Evolutionary conservation across 2,888 invertebrate species (phyloP), one percentile per base, ranked within the genome.

Genomic region (Girardia tigrina): DNA sequence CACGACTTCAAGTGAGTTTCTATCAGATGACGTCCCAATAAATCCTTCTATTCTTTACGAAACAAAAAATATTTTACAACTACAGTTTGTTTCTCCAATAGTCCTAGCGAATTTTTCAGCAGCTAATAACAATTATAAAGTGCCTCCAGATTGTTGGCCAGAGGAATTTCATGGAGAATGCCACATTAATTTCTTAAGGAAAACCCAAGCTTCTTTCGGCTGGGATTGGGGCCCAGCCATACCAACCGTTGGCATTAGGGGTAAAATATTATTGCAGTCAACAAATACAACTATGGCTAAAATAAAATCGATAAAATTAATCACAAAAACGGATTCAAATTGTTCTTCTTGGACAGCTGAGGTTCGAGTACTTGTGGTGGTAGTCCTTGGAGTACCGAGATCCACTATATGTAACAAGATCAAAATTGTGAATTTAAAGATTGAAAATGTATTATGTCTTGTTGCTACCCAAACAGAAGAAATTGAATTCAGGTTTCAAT

Each of bases 221-320:
- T 72, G 72, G 72, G 72, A 72, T 28, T 72, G 72, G 72, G 72
- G 72, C 6, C 72, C 72, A 20, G 4, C 72, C 12, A 27, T 72
- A 26, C 23, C 27, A 12, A 26, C 16, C 26, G 26, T 16, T 16
- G 72, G 72, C 26, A 26, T 72, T 72, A 16, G 72, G 26, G 36
- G 36, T 12, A 36, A 36, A 36, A 36, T 36, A 12, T 8, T 12
- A 36, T 36, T 36, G 8, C 36, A 36, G 12, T 8, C 36, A 12
- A 36, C 36, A 36, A 36, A 36, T 36, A 36, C 8, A 36, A 36
- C 16, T 36, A 36, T 36, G 16, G 36, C 12, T 12, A 8, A 36
- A 36, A 36, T 36, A 12, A 36, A 16, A 36, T 12, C 8, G 8
- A 36, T 36, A 36, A 36, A 36, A 12, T 12, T 36, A 36, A 12